These are phyloP conservation scores for Chelonia mydas DNA, from an alignment of 2,797 vertebrate genomes.

Conservation along the genomic window DNA sequence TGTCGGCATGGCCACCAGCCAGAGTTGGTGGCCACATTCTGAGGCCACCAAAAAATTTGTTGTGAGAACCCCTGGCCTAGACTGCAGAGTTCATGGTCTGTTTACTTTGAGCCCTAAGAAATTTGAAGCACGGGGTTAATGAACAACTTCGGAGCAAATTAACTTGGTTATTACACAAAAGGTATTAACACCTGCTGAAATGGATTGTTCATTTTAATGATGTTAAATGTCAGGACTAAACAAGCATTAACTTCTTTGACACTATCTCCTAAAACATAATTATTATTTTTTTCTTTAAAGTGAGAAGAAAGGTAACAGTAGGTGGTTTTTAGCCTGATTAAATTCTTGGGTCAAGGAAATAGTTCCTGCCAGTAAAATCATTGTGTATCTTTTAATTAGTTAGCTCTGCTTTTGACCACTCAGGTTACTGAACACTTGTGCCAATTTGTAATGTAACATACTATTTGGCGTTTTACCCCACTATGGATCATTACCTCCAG, in stretches of 20 bases:
- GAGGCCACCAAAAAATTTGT: too few relatives aligned
- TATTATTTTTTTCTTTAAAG: neutral
- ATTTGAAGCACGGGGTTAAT: neutral
- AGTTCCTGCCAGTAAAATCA: neutral
- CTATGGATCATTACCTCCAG: neutral
- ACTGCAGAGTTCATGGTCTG: neutral
- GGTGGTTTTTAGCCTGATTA: neutral
- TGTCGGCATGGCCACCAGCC: too few relatives aligned
- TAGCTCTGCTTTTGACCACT: neutral
- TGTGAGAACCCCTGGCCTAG: too few relatives aligned
- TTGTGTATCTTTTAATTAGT: neutral
- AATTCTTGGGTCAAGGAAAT: neutral
- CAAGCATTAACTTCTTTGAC: neutral
- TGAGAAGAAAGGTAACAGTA: neutral
- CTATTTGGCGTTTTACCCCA: neutral
- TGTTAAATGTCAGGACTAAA: neutral
- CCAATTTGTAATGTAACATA: fast-evolving
- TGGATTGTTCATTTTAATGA: neutral
- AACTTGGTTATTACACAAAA: neutral
- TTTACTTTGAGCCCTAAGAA: neutral
- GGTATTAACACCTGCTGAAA: neutral
- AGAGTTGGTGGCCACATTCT: too few relatives aligned
- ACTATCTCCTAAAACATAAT: neutral
- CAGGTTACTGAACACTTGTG: neutral
- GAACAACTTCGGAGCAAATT: neutral